phyloP scores from a whole-genome alignment of 2,888 invertebrate genomes.

The Petrophora chlorosata region DNA sequence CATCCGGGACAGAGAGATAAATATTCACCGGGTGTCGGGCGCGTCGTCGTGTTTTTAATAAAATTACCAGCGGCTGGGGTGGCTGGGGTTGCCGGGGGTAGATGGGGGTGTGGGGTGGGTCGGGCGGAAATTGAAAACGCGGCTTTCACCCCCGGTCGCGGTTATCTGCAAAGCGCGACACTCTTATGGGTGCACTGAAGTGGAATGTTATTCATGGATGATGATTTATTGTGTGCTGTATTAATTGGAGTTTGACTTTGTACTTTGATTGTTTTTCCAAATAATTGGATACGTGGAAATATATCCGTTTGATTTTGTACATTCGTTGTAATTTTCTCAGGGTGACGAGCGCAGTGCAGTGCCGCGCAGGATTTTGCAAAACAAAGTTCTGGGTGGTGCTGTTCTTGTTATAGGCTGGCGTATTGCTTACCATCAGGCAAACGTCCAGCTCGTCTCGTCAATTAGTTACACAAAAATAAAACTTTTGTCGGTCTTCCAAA shows the following conservation, averaged over 20 bases:
- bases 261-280: background rate
- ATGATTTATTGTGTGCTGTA: constrained; percentile 45
- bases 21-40: constrained; percentile 61
- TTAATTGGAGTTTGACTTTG: constrained; percentile 30
- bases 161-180: constrained; percentile 38
- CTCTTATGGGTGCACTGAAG: constrained; percentile 63
- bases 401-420: no score
- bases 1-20: constrained; percentile 66
- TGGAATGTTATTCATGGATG: constrained; percentile 45
- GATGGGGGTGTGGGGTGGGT: constrained; percentile 22
- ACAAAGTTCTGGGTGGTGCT: no score
- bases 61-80: constrained; percentile 64
- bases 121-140: constrained; percentile 76
- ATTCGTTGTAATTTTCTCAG: no score
- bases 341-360: no score
- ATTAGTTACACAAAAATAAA: no score
- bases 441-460: no score
- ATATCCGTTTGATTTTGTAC: constrained; percentile 19
- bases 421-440: no score
- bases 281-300: background rate
- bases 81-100: constrained; percentile 28
- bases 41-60: constrained; percentile 73
- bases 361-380: no score
- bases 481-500: no score
- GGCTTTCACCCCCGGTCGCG: constrained; percentile 64